These are phyloP conservation scores for Drosophila pseudoananassae DNA, from an alignment of 1,140 invertebrate genomes.

Conservation along the genomic window DNA sequence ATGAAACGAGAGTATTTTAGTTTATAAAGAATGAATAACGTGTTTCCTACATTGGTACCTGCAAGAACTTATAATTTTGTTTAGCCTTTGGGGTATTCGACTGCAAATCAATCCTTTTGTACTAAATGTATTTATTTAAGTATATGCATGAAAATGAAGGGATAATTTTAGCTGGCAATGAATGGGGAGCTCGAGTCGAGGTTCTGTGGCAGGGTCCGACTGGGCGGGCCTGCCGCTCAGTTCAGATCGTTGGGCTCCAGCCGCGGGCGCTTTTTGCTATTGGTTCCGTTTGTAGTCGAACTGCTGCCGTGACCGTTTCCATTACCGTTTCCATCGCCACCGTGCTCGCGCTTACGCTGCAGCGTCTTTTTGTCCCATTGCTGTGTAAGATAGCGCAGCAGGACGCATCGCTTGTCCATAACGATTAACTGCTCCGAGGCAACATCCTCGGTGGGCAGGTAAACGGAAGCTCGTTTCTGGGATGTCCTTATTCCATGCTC, in stretches of 20 bases:
- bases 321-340: constrained; percentile 47
- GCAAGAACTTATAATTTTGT: background rate
- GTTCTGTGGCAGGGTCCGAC: background rate
- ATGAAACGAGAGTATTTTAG: background rate
- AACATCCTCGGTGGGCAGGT: constrained; percentile 94
- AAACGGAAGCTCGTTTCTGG: constrained; percentile 94
- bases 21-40: background rate
- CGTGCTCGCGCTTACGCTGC: constrained; percentile 85
- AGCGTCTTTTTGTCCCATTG: constrained; percentile 95
- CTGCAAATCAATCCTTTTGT: constrained; percentile 20
- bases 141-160: constrained; percentile 18
- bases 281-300: constrained; percentile 44
- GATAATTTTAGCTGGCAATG: constrained; percentile 7
- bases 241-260: constrained; percentile 72
- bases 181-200: constrained; percentile 1
- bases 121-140: constrained; percentile 20
- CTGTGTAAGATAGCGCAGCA: constrained; percentile 96
- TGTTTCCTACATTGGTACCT: background rate
- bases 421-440: constrained; percentile 97
- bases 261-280: constrained; percentile 81
- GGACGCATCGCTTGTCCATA: constrained; percentile 96
- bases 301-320: constrained; percentile 50
- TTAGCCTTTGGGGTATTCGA: constrained; percentile 1
- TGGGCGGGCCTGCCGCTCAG: constrained; percentile 18
- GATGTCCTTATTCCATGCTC: constrained; percentile 93